Evolutionary conservation across 1,140 invertebrate genomes (phyloP).

Genomic region (Dinoponera quadriceps): DNA sequence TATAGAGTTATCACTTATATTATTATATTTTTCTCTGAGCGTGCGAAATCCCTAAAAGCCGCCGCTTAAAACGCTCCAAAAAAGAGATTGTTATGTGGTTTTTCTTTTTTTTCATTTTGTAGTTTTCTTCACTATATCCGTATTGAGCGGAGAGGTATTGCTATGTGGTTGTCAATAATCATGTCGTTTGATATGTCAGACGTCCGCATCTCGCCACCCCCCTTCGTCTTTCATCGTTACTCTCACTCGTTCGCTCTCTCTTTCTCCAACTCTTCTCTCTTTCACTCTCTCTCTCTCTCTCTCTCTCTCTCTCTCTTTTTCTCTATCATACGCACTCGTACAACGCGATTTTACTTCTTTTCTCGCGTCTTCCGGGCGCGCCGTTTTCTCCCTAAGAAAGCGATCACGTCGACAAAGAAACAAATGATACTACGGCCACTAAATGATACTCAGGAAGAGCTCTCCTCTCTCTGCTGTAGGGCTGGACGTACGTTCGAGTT

Average conservation of each 20-base stretch:
- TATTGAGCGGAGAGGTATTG: conserved; percentile 83
- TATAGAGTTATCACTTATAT: too few relatives aligned
- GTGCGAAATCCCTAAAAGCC: conserved; percentile 31
- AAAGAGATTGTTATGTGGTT: conserved; percentile 13
- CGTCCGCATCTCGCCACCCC: conserved; percentile 61
- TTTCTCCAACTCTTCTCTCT: conserved; percentile 37
- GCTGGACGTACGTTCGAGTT: conserved; percentile 19
- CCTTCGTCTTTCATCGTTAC: conserved; percentile 57
- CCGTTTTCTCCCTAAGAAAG: background rate
- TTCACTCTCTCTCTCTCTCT: background rate
- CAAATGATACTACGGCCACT: conserved; percentile 14
- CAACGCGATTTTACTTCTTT: conserved; percentile 22
- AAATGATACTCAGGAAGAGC: conserved; percentile 5
- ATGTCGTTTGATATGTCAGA: conserved; percentile 83
- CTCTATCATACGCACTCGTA: conserved; percentile 11
- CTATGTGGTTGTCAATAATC: conserved; percentile 80
- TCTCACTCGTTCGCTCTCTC: conserved; percentile 56
- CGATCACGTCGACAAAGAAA: background rate
- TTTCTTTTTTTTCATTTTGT: conserved; percentile 53
- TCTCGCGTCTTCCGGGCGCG: background rate
- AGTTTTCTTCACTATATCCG: conserved; percentile 78
- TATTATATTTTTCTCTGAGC: too few relatives aligned
- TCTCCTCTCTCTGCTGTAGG: conserved; percentile 40
- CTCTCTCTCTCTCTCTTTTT: background rate
- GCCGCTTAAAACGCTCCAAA: conserved; percentile 75